Evolutionary conservation across 1,140 invertebrate genomes (phyloP), one percentile per base, ranked within the genome.

Genomic region (Diabrotica undecimpunctata): DNA sequence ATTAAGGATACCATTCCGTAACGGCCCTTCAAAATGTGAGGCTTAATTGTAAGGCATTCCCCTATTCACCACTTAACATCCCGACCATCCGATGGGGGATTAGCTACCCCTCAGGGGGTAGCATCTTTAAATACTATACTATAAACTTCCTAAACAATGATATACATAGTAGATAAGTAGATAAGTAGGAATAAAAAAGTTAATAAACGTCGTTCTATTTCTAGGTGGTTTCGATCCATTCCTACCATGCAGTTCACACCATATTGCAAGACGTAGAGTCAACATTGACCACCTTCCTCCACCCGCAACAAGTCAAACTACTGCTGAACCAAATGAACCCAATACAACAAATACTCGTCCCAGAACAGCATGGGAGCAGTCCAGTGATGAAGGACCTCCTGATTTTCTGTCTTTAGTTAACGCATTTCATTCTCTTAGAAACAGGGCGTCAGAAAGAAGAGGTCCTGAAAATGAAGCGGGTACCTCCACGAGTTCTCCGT

Each of bases 241-340:
- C 68, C 77, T 91, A n/a, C 85, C 84, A 0, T 91, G 89, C 69
- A 85, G 83, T 72, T 89, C 88, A 0, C 84, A 87, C 68, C 86
- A 88, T 68, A 73, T 87, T 60, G 62, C 63, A 5, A 52, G 59
- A 8, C 41, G 59, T 5, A 51, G 59, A 50, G 10, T 41, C 1
- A 25, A 25, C 25, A 25, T 25, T 25, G 25, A 25, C 4, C 25
- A 25, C 7, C 50, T 51, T 11, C 25, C 14, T 7, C 41, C 13
- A 7, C 35, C 25, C 6, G 5, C 50, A 52, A 50, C 25, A 7
- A 2, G 13, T 1, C 13, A n/a, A 55, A 6, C 54, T 25, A 14
- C 54, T 14, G 14, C 59, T 11, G 25, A 14, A 51, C 5, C 59
- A 36, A 14, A 13, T 9, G 9, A 51, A 11, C 13, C 41, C 6